Conservation (phyloP, 2,888 invertebrate species). For the Lasioglossum figueresi region DNA sequence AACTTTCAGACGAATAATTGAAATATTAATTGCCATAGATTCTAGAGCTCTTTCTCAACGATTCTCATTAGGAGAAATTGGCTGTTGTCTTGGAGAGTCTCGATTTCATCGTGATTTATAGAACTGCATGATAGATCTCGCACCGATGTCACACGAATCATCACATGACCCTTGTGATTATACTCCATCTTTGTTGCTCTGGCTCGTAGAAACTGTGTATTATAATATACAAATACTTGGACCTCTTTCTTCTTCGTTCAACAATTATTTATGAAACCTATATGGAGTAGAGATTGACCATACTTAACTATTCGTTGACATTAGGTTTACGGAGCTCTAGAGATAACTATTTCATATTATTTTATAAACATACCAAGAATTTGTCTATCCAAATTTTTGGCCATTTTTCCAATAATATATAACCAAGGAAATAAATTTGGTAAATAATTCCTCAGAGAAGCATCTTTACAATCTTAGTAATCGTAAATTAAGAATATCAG, state of each 20-base stretch:
- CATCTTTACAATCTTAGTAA: no score
- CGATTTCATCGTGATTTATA: background rate
- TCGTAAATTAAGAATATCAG: no score
- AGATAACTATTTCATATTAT: no score
- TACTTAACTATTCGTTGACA: background rate
- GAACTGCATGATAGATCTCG: constrained; percentile 42
- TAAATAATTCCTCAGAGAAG: no score
- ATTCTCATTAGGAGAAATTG: background rate
- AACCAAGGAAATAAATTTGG: no score
- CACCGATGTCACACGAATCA: constrained; percentile 10
- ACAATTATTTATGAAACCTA: background rate
- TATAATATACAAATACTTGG: background rate
- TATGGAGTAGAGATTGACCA: background rate
- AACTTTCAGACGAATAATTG: background rate
- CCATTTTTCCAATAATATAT: no score
- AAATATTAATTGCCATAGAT: background rate
- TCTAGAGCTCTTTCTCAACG: background rate
- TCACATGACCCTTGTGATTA: background rate
- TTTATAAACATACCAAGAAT: no score
- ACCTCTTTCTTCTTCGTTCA: background rate
- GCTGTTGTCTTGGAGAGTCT: background rate
- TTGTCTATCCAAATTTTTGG: no score
- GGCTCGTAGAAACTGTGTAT: background rate
- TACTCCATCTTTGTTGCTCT: background rate
- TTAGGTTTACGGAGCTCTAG: no score